Evolutionary conservation across 2,888 invertebrate genomes (phyloP).

Genomic region (Buathra laborator): DNA sequence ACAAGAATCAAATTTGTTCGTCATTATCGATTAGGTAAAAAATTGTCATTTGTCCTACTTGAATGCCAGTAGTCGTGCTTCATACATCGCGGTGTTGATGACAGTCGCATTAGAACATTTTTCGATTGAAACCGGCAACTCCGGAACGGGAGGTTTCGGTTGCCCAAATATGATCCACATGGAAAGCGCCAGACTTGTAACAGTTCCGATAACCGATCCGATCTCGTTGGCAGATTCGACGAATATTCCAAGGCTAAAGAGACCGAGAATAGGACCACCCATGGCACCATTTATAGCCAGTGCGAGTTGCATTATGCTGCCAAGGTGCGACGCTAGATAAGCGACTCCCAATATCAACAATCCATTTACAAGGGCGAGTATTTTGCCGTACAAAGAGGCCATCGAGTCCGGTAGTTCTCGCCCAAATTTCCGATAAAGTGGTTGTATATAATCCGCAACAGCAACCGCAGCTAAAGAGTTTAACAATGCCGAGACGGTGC

Average conservation of each 20-base stretch:
- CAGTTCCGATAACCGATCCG: conserved; percentile 78
- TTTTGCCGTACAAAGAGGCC: conserved; percentile 89
- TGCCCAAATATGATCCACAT: conserved; percentile 54
- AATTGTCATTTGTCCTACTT: conserved; percentile 21
- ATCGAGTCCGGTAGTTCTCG: conserved; percentile 90
- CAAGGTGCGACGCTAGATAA: conserved; percentile 77
- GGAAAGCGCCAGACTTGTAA: conserved; percentile 74
- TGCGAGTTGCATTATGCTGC: conserved; percentile 87
- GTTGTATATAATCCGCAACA: conserved; percentile 93
- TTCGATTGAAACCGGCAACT: conserved; percentile 74
- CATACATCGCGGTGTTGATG: conserved; percentile 42
- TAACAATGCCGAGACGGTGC: conserved; percentile 96
- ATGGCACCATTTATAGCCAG: conserved; percentile 94
- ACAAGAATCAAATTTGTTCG: background rate
- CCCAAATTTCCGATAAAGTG: conserved; percentile 84
- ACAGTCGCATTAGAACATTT: conserved; percentile 72
- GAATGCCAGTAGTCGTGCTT: conserved; percentile 33
- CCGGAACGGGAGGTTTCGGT: conserved; percentile 70
- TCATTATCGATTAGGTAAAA: background rate
- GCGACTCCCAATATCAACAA: conserved; percentile 76
- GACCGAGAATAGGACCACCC: conserved; percentile 94
- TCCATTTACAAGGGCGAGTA: conserved; percentile 77
- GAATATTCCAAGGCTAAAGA: conserved; percentile 95
- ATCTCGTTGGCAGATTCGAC: conserved; percentile 92
- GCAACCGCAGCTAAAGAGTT: conserved; percentile 96